Evolutionary conservation across 2,797 vertebrate species (phyloP).

Genomic region (Xerus rutilus): DNA sequence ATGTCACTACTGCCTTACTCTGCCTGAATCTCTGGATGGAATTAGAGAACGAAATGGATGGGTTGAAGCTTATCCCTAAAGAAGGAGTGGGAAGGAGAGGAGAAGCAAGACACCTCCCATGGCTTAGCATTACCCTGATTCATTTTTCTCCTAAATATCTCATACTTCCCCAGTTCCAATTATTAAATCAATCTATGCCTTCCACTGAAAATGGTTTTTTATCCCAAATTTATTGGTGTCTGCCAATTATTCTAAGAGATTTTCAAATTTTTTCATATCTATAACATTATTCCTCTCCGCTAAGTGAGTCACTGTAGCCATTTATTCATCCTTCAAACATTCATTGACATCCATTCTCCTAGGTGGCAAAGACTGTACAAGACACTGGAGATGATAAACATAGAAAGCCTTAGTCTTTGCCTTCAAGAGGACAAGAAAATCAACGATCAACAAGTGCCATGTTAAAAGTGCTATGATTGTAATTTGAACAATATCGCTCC

Average conservation of each 20-base stretch:
- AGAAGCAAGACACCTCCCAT: background rate
- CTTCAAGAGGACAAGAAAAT: constrained; percentile 55
- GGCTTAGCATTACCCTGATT: background rate
- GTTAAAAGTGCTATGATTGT: background rate
- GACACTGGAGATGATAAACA: background rate
- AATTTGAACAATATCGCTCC: background rate
- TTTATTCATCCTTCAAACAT: background rate
- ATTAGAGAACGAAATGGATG: background rate
- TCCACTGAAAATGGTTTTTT: background rate
- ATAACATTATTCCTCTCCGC: background rate
- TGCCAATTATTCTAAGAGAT: background rate
- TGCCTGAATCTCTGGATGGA: background rate
- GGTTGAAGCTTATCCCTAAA: background rate
- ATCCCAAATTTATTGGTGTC: background rate
- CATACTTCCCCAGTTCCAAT: background rate
- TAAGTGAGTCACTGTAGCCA: constrained; percentile 6
- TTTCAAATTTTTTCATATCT: background rate
- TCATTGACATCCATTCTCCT: background rate
- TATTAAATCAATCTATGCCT: background rate
- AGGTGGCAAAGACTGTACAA: background rate
- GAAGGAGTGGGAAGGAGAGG: too few relatives aligned
- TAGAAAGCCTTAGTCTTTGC: background rate
- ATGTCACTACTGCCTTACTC: background rate
- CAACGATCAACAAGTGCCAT: background rate
- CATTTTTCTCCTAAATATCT: background rate